Conservation (phyloP, 2,113 vertebrate species). For the Cebus imitator region DNA sequence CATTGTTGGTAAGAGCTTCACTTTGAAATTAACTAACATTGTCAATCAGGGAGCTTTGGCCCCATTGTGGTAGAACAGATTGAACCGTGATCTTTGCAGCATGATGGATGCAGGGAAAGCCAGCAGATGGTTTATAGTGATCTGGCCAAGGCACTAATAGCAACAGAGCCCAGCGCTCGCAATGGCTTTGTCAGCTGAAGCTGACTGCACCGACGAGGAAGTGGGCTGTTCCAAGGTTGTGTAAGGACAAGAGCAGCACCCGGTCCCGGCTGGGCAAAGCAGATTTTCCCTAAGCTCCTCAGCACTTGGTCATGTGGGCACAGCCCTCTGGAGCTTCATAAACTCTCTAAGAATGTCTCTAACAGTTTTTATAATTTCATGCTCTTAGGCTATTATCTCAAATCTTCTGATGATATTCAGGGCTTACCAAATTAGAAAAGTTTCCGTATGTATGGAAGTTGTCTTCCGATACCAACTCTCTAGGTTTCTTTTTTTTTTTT, state of each 20-base stretch:
- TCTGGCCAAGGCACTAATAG: slow-evolving; percentile 36
- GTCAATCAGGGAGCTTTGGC: slow-evolving; percentile 27
- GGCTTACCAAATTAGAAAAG: slow-evolving; percentile 6
- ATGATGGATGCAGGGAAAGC: slow-evolving; percentile 18
- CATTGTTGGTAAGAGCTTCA: background rate
- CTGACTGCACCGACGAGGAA: background rate
- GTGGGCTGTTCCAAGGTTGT: slow-evolving; percentile 33
- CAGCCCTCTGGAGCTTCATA: background rate
- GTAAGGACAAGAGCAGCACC: slow-evolving; percentile 17
- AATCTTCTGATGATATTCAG: background rate
- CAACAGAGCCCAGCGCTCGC: background rate
- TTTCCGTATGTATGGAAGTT: background rate
- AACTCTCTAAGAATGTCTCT: background rate
- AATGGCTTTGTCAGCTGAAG: slow-evolving; percentile 39
- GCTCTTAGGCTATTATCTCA: background rate
- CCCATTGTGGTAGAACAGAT: background rate
- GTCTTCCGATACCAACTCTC: background rate
- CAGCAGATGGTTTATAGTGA: slow-evolving; percentile 57
- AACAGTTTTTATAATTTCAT: background rate
- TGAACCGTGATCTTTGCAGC: slow-evolving; percentile 45
- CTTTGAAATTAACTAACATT: background rate
- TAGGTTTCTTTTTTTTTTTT: background rate
- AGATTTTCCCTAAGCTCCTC: slow-evolving; percentile 60
- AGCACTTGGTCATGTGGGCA: background rate
- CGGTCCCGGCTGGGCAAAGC: background rate